phyloP scores from a whole-genome alignment of 2,888 invertebrate species.

The Zaprionus bogoriensis region DNA sequence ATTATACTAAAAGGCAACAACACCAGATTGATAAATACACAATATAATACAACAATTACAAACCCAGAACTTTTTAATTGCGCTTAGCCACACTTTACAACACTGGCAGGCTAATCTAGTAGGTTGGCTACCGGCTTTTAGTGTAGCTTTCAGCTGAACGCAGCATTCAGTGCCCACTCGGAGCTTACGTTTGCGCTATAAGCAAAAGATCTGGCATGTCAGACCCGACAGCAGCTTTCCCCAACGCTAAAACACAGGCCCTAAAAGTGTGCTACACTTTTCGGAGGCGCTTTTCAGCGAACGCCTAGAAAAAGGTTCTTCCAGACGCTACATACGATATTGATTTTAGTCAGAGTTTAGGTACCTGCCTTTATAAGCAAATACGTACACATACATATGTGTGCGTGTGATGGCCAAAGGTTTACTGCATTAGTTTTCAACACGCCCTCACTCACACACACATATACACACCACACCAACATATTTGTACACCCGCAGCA shows the following conservation, averaged over 20 bases:
- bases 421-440: slow-evolving; percentile 15
- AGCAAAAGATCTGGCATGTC: slow-evolving; percentile 16
- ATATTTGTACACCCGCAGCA: slow-evolving; percentile 35
- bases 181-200: too few relatives aligned
- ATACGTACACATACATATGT: neutral
- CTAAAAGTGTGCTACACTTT: slow-evolving; percentile 23
- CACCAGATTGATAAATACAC: slow-evolving; percentile 71
- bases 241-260: neutral
- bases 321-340: slow-evolving; percentile 11
- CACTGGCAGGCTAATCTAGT: slow-evolving; percentile 3
- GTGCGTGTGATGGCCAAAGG: slow-evolving; percentile 4
- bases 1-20: slow-evolving; percentile 68
- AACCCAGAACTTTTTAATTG: slow-evolving; percentile 35
- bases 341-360: slow-evolving; percentile 14
- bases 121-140: slow-evolving; percentile 11
- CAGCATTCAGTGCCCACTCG: neutral
- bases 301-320: slow-evolving; percentile 12
- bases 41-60: slow-evolving; percentile 44
- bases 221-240: too few relatives aligned
- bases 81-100: neutral
- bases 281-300: slow-evolving; percentile 7
- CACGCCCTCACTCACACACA: slow-evolving; percentile 2
- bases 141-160: neutral
- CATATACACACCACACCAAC: too few relatives aligned
- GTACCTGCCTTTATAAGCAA: neutral